Evolutionary conservation across 37 sponge, comb jelly and placozoan genomes (phyloP), one percentile per base, ranked within the genome.

Genomic region (Axinella damicornis): DNA sequence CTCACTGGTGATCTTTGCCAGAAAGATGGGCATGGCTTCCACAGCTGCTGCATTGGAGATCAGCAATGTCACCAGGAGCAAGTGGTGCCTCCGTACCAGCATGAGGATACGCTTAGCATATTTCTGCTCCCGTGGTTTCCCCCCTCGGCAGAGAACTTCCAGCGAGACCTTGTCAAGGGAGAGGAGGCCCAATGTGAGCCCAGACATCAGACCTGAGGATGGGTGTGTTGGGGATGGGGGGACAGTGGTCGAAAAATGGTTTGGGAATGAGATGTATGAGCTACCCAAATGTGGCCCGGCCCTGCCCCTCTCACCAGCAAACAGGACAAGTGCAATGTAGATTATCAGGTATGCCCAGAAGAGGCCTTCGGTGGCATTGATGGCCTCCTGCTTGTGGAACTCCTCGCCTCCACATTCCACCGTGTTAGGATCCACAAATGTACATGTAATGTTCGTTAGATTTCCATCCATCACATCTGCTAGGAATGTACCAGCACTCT

Each of bases 171-270:
- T 85, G 75, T 95, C 95, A 65, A 92, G 84, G 69, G 95, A 95
- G 25, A 95, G 87, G 5, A 95, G 95, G 19, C 95, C 95, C 86
- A 95, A 91, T 30, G 95, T 95, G 20, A 95, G 85, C 2, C 95
- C 95, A 35, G 95, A 95, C 78, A 91, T 88, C 36, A 95, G 33
- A 41, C 95, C 95, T 95, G 74, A 9, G 68, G 31, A 35, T 28
- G 46, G 56, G 25, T 21, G 54, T 15, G 57, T 15, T 15, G 67
- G 67, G n/a, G 67, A 25, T 15, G 67, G 22, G 67, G n/a, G n/a
- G n/a, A n/a, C n/a, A n/a, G n/a, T n/a, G n/a, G n/a, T n/a, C n/a
- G n/a, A n/a, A n/a, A n/a, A n/a, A n/a, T n/a, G n/a, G n/a, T n/a
- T n/a, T n/a, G n/a, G n/a, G n/a, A n/a, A n/a, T n/a, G n/a, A n/a